A percentile compares a stretch with the other conserved stretches of the same genome.
Conservation (phyloP, 1,140 invertebrate genomes). For the Sminthurinus signatus region DNA sequence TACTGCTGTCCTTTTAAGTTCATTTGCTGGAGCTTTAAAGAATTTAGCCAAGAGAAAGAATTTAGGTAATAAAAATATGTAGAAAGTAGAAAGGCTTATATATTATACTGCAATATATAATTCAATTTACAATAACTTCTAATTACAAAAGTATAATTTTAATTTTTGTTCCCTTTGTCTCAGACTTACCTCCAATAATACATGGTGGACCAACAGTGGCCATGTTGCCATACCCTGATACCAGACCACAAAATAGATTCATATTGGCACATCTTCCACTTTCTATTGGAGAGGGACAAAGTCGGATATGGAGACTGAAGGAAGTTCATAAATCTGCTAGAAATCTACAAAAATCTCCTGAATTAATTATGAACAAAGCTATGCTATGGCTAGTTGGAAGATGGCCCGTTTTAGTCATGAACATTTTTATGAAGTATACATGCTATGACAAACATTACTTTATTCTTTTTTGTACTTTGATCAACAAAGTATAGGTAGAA, state of each 20-base stretch:
- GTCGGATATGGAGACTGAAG: slow-evolving; percentile 13
- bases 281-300: slow-evolving; percentile 18
- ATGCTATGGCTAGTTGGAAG: slow-evolving; percentile 9
- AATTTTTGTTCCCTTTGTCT: no score
- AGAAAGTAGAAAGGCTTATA: no score
- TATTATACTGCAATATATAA: no score
- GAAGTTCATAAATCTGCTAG: slow-evolving; percentile 4
- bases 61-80: no score
- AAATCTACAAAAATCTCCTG: slow-evolving; percentile 4
- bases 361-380: slow-evolving; percentile 3
- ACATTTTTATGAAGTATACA: no score
- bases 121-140: no score
- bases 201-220: slow-evolving; percentile 11
- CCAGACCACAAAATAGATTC: slow-evolving; percentile 34
- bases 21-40: slow-evolving; percentile 14
- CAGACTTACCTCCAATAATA: slow-evolving; percentile 12
- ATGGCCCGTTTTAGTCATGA: slow-evolving; percentile 13
- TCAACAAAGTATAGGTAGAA: no score
- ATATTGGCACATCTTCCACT: slow-evolving; percentile 26
- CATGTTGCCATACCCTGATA: slow-evolving; percentile 30
- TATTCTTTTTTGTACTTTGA: no score
- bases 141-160: no score
- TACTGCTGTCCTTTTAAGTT: slow-evolving; percentile 14
- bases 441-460: no score
- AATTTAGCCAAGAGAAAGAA: slow-evolving; percentile 16